A percentile compares a stretch with the other conserved stretches of the same genome.
phyloP scores from a whole-genome alignment of 2,113 vertebrate genomes.

The Dromaius novaehollandiae region DNA sequence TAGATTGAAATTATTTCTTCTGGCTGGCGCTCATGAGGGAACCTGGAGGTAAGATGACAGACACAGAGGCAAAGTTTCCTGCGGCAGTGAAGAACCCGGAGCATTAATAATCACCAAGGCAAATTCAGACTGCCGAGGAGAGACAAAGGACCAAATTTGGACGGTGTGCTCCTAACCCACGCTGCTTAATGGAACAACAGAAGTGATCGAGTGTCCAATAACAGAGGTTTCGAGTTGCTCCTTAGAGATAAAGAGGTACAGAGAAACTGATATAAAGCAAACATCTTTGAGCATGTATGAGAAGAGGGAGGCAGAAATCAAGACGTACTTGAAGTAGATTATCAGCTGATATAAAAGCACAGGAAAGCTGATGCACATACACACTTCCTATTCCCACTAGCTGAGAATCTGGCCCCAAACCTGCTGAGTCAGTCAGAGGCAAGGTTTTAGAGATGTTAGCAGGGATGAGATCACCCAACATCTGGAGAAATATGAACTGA shows the following conservation, averaged over 20 bases:
- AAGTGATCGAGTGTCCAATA: not conserved
- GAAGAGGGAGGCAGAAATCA: not conserved
- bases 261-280: not conserved
- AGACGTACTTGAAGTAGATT: not conserved
- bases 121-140: not conserved
- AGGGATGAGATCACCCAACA: constrained; percentile 45
- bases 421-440: not conserved
- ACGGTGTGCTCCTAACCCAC: not conserved
- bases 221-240: not conserved
- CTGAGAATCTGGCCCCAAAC: not conserved
- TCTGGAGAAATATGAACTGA: constrained; percentile 58
- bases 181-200: not conserved
- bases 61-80: not conserved
- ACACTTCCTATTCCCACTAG: not conserved
- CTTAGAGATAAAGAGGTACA: not conserved
- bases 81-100: not conserved
- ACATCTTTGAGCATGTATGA: not conserved
- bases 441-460: constrained; percentile 3
- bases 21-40: not conserved
- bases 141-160: not conserved
- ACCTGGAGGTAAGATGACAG: not conserved
- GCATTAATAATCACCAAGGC: not conserved
- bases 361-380: not conserved
- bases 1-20: not conserved
- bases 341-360: not conserved